Base-by-base conservation (phyloP, 37 sponge, comb jelly and placozoan genomes). In the Halisarca cf. caerulea region DNA sequence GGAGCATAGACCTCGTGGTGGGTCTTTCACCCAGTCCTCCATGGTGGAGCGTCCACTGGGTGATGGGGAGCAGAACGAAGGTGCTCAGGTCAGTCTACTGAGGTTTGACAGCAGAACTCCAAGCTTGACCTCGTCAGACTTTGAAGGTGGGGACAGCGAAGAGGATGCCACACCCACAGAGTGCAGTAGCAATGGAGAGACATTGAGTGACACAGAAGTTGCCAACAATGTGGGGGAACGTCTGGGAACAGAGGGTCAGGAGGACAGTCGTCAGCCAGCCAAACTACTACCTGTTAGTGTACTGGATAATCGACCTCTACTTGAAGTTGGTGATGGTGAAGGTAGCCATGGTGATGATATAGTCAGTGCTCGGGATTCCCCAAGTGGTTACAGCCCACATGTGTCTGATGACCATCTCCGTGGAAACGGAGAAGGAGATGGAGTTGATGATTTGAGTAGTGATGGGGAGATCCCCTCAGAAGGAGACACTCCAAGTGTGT, bases 201-300 rank as follows among this genome's bases (percentile, higher is more conserved):
- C 69, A 17, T 27, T 8, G 35, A 34, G 35, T 27, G 44, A 37
- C 1, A 44, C 7, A 28, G 77, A 25, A 40, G 25, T 2, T n/a
- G 17, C 25, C 23, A 2, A 18, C 25, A n/a, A 40, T 40, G 44
- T 24, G 15, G 77, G 36, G 41, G 77, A 44, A 39, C 77, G 77
- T 2, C 77, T 74, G 39, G 45, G 77, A 37, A 74, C 77, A 18
- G 77, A 44, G 21, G 77, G 77, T 6, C 64, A 62, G 30, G 30
- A 62, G 64, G 30, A 62, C 64, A 62, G 64, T 62, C 30, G 64
- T 62, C 18, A 28, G 6, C 64, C 64, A 20, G 18, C 64, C 64
- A 30, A 30, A 23, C 64, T 62, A 7, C 51, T 47, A 11, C 51
- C 51, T 47, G 9, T 11, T 11, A 47, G 51, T 47, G 11, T 6